Base-by-base conservation (phyloP, 2,888 invertebrate genomes). In the Nomada ferruginata region DNA sequence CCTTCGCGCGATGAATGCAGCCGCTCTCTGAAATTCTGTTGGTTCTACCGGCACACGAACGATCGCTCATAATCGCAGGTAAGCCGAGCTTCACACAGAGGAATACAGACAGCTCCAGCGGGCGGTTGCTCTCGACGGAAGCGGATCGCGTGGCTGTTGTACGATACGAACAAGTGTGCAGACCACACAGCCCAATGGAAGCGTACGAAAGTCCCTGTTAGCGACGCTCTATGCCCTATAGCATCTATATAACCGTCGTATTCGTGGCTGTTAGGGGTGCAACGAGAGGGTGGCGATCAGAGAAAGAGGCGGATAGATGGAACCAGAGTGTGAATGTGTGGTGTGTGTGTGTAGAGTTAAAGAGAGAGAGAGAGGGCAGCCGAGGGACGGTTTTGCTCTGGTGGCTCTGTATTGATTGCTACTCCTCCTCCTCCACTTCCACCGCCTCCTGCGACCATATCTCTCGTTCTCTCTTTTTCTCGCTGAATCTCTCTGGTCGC, bases 351-450 rank as follows among this genome's bases (percentile, higher is more conserved):
- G 29, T 29, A 29, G 29, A 29, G 29, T 29, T 29, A 29, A 55
- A 72, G 83, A 72, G 59, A 80, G 84, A 81, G 79, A 76, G 79
- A 77, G 71, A 63, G 76, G 84, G 84, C 64, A 89, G 86, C 79
- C 87, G 89, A 87, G 91, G 90, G 92, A 92, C 91, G 92, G 91
- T 92, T 92, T 92, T 91, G 91, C 92, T 92, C 91, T 88, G 91
- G 90, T 91, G 90, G 92, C 90, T 91, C 91, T 91, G 92, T 93
- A 93, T 92, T 93, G 93, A 93, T 93, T 93, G 92, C 92, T 91
- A 88, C 91, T 90, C 86, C 91, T 91, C 74, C 83, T 73, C 84
- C 85, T 85, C 90, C 86, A 84, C 47, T 15, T 36, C 36, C 36
- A 36, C 86, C 87, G 82, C 82, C 83, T 85, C 87, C 77, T 83